Percentiles rank a stretch among this genome's conserved stretches.
phyloP scores from a whole-genome alignment of 2,113 vertebrate species.

The Chascanopsetta lugubris region DNA sequence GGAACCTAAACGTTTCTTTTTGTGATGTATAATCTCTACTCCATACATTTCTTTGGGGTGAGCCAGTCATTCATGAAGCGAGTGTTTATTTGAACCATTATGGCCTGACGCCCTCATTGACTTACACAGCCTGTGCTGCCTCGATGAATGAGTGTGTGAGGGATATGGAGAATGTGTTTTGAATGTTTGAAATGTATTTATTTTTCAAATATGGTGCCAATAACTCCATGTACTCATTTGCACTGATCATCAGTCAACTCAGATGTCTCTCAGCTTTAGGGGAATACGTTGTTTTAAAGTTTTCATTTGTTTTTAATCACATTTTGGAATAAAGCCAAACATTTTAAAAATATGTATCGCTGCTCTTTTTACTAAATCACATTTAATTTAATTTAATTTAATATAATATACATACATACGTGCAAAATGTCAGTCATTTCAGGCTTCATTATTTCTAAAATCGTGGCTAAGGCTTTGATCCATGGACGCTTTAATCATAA shows the following conservation, averaged over 20 bases:
- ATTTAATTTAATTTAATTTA: background rate
- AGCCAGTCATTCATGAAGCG: constrained; percentile 9
- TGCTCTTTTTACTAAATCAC: background rate
- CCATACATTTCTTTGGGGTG: constrained; percentile 31
- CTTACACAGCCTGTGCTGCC: constrained; percentile 17
- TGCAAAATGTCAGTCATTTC: background rate
- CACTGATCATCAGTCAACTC: background rate
- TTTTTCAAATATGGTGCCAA: constrained; percentile 50
- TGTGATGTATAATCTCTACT: constrained; percentile 1
- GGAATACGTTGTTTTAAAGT: constrained; percentile 61
- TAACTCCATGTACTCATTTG: constrained; percentile 16
- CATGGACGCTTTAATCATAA: too few relatives aligned
- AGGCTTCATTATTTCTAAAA: too few relatives aligned
- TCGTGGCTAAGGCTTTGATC: too few relatives aligned
- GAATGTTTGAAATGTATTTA: constrained; percentile 58
- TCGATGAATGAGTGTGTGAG: background rate
- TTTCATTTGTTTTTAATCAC: constrained; percentile 29
- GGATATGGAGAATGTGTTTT: background rate
- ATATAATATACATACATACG: background rate
- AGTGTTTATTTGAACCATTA: constrained; percentile 12
- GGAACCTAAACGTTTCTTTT: background rate
- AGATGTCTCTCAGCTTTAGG: constrained; percentile 17
- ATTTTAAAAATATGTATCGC: constrained; percentile 4
- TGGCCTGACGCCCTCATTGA: background rate
- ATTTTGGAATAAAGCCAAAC: constrained; percentile 69